Conservation (phyloP, 2,888 invertebrate species). For the Cosmia pyralina region DNA sequence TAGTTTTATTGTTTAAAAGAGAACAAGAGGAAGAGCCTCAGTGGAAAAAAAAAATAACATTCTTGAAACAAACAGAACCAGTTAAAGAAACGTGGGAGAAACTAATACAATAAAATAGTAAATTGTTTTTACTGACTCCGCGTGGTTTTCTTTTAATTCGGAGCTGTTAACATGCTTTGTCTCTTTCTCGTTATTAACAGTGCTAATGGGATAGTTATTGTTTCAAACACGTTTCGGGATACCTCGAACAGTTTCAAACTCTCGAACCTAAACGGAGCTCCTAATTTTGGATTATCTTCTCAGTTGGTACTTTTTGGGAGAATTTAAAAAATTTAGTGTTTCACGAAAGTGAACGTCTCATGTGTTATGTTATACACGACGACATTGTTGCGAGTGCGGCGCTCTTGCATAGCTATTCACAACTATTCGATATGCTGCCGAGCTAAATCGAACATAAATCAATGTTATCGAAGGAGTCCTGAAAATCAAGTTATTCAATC, state of each 20-base stretch:
- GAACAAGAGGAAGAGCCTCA: neutral
- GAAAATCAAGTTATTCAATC: no score
- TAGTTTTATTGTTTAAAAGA: neutral
- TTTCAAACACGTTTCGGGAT: neutral
- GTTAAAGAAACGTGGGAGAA: no score
- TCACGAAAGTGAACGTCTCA: no score
- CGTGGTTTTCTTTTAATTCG: neutral
- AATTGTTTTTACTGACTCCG: neutral
- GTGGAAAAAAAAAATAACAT: neutral
- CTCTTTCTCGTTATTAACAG: neutral
- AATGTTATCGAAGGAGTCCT: no score
- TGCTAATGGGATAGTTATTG: neutral
- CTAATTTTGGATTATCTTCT: neutral
- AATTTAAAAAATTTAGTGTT: neutral
- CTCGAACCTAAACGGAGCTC: no score
- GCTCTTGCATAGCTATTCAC: no score
- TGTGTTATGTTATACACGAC: no score
- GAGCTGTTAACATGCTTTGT: neutral
- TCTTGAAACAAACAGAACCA: no score
- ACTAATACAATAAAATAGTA: no score
- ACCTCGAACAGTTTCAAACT: neutral
- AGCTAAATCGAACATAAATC: no score
- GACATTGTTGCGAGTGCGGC: no score
- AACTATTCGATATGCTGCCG: no score
- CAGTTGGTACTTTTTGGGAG: neutral